A percentile compares a stretch with the other conserved stretches of the same genome.
Evolutionary conservation across 1,140 invertebrate genomes (phyloP).

Genomic region (Drosophila sechellia): DNA sequence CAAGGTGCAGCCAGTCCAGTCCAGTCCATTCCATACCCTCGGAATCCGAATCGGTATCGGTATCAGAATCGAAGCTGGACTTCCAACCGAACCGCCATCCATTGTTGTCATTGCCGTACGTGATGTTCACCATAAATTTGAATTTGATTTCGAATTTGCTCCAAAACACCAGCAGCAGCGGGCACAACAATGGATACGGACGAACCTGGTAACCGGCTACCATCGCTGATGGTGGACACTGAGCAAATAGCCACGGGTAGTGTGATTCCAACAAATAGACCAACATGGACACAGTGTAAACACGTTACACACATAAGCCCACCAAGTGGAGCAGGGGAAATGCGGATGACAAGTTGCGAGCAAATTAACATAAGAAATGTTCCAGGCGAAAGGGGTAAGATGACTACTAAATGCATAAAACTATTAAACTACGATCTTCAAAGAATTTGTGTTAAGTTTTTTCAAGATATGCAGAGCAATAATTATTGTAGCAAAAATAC

Average conservation of each 20-base stretch:
- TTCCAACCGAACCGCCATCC: slow-evolving; percentile 35
- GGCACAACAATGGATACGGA: slow-evolving; percentile 31
- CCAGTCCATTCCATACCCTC: no score
- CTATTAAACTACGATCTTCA: no score
- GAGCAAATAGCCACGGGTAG: slow-evolving; percentile 57
- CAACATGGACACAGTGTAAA: slow-evolving; percentile 46
- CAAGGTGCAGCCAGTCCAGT: slow-evolving; percentile 20
- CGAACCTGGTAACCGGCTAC: slow-evolving; percentile 11
- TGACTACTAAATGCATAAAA: no score
- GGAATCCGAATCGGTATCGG: no score
- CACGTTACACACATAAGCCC: slow-evolving; percentile 48
- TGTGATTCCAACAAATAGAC: slow-evolving; percentile 44
- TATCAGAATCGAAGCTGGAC: slow-evolving; percentile 24
- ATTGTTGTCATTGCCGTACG: slow-evolving; percentile 67
- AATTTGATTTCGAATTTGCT: slow-evolving; percentile 81
- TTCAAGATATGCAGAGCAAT: no score
- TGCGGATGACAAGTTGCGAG: not conserved
- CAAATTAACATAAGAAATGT: not conserved
- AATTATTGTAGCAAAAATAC: no score
- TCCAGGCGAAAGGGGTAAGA: not conserved
- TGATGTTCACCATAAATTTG: slow-evolving; percentile 80
- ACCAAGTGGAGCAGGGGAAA: slow-evolving; percentile 7
- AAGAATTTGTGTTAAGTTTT: no score
- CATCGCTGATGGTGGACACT: slow-evolving; percentile 63
- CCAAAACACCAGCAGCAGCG: slow-evolving; percentile 63